phyloP scores from a whole-genome alignment of 1,140 invertebrate species.

The Yoshiicerus persimilis region DNA sequence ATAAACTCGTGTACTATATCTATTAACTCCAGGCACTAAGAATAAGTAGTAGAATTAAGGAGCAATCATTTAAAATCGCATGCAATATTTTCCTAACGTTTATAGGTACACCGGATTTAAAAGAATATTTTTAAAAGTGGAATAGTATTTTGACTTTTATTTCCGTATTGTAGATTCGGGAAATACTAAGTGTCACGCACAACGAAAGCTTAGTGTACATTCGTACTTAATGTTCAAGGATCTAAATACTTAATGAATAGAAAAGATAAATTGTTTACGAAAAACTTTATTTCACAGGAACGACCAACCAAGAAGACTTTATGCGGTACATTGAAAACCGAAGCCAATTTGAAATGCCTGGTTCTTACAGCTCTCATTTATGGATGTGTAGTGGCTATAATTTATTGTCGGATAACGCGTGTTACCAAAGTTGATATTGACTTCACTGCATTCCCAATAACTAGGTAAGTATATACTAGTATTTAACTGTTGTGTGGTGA shows the following conservation, averaged over 20 bases:
- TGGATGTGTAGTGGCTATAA: conserved; percentile 72
- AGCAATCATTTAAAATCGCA: neutral
- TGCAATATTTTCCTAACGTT: no score
- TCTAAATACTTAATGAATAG: no score
- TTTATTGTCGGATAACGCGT: conserved; percentile 77
- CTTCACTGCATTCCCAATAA: conserved; percentile 36
- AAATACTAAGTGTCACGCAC: no score
- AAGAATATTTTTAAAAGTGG: no score
- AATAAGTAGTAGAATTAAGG: neutral
- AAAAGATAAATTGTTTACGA: neutral
- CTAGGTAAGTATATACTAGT: neutral
- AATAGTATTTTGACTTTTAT: no score
- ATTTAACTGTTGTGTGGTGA: neutral
- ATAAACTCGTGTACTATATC: no score
- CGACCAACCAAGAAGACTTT: conserved; percentile 66
- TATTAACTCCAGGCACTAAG: no score
- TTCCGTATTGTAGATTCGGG: no score
- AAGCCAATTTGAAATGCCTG: conserved; percentile 44
- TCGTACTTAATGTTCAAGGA: no score
- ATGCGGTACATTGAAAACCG: conserved; percentile 53
- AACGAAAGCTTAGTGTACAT: no score
- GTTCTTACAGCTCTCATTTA: conserved; percentile 62
- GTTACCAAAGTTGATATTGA: conserved; percentile 62
- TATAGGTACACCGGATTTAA: no score
- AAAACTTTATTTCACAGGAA: conserved; percentile 59